These are phyloP conservation scores for Amphimallon solstitiale DNA, from an alignment of 2,888 invertebrate genomes.

Conservation along the genomic window DNA sequence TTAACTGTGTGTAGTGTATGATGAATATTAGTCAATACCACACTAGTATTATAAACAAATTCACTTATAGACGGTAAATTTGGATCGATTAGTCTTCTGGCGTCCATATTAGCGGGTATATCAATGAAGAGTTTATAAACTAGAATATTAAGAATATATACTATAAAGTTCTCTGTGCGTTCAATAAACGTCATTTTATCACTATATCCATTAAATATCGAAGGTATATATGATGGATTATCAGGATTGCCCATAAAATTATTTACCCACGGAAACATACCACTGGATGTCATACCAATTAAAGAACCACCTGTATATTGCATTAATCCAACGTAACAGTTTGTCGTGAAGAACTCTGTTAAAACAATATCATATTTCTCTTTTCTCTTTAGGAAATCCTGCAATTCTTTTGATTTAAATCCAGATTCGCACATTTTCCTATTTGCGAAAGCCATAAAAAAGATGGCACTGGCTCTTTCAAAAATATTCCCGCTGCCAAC, in stretches of 20 bases:
- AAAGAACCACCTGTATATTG: constrained; percentile 68
- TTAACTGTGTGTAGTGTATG: constrained; percentile 62
- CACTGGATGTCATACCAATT: constrained; percentile 65
- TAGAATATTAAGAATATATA: constrained; percentile 42
- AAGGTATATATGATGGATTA: constrained; percentile 62
- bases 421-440: constrained; percentile 25
- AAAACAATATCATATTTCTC: constrained; percentile 73
- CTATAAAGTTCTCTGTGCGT: constrained; percentile 42
- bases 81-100: constrained; percentile 46
- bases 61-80: constrained; percentile 56
- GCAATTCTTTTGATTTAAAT: constrained; percentile 58
- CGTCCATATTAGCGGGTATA: constrained; percentile 41
- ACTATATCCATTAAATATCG: constrained; percentile 59
- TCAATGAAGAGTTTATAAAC: constrained; percentile 44
- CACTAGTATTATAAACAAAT: constrained; percentile 63
- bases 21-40: constrained; percentile 65
- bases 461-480: constrained; percentile 1
- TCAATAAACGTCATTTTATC: constrained; percentile 49
- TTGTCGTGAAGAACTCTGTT: constrained; percentile 76
- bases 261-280: constrained; percentile 63
- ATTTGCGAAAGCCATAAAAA: constrained; percentile 17
- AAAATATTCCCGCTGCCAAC: background rate
- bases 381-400: constrained; percentile 54
- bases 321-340: constrained; percentile 75
- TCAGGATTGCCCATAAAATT: constrained; percentile 64